phyloP scores from a whole-genome alignment of 2,888 invertebrate species.

The Acanthosepion lycidas region DNA sequence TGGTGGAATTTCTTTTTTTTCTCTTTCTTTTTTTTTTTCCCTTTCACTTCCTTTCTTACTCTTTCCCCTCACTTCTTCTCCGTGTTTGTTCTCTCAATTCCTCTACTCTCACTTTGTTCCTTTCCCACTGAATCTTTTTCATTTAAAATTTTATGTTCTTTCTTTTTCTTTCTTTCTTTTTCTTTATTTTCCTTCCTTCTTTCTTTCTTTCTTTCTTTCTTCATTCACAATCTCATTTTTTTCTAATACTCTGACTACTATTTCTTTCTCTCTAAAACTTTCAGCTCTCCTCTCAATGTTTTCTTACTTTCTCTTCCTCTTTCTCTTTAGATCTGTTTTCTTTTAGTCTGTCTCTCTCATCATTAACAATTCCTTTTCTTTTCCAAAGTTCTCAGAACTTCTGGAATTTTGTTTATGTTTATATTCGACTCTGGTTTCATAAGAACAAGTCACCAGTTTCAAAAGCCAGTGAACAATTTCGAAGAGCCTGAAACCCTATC shows the following conservation, averaged over 20 bases:
- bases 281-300: not conserved
- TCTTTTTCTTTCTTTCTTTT: not conserved
- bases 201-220: not conserved
- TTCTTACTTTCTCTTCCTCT: not conserved
- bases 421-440: not conserved
- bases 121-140: not conserved
- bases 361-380: not conserved
- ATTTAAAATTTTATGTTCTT: not conserved
- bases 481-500: constrained; percentile 3
- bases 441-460: not conserved
- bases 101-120: not conserved
- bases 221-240: not conserved
- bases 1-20: rapidly evolving
- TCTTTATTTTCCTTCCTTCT: not conserved
- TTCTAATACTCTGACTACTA: too few relatives aligned
- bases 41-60: not conserved
- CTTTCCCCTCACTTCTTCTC: not conserved
- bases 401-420: constrained; percentile 33
- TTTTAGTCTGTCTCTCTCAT: not conserved
- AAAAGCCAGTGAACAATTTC: not conserved
- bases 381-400: not conserved
- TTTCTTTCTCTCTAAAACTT: not conserved
- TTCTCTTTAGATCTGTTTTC: not conserved
- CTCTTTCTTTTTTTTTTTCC: not conserved
- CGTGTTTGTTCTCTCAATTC: not conserved